Evolutionary conservation across 2,113 vertebrate genomes (phyloP).

Genomic region (Antechinus stuartii): DNA sequence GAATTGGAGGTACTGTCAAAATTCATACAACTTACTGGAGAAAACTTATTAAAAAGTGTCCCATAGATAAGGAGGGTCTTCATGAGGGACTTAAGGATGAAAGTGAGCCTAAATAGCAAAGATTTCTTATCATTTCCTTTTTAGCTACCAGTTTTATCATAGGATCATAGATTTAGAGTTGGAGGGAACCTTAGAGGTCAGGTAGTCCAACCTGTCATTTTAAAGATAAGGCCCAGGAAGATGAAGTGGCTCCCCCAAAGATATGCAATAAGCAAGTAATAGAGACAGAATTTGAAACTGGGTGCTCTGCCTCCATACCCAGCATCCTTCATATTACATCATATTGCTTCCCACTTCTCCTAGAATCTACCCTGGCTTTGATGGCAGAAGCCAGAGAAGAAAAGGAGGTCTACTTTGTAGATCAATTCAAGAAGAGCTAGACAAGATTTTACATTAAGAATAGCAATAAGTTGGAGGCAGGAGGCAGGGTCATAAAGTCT

Average conservation of each 20-base stretch:
- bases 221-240: not conserved
- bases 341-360: not conserved
- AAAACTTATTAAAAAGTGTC: not conserved
- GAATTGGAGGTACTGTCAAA: not conserved
- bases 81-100: accelerated
- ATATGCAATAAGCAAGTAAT: not conserved
- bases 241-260: not conserved
- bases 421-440: not conserved
- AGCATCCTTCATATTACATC: not conserved
- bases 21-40: not conserved
- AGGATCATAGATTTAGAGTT: not conserved
- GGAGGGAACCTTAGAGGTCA: not conserved
- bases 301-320: not conserved
- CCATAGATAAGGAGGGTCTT: conserved; percentile 27
- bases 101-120: conserved; percentile 2
- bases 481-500: not conserved
- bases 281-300: not conserved
- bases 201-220: not conserved
- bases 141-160: not conserved
- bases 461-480: not conserved
- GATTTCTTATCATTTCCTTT: conserved; percentile 11
- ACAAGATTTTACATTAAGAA: not conserved
- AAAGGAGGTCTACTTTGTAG: not conserved
- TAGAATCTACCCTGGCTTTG: not conserved
- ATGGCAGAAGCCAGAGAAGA: not conserved